A percentile compares a stretch with the other conserved stretches of the same genome.
These are phyloP conservation scores for Centropyge bicolor DNA, from an alignment of 2,797 vertebrate genomes.

Conservation along the genomic window DNA sequence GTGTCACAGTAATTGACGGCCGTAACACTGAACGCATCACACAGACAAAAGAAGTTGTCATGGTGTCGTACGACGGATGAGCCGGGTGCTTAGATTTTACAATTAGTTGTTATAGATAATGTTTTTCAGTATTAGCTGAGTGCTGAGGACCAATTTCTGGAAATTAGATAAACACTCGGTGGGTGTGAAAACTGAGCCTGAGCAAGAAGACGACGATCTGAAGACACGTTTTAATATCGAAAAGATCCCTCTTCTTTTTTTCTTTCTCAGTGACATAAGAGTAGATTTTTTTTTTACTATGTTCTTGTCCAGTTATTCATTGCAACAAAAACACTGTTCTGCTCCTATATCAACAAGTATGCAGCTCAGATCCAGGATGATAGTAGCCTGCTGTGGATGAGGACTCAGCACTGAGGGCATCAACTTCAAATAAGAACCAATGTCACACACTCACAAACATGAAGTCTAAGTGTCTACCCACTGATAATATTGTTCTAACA, in stretches of 20 bases:
- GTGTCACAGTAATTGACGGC: background rate
- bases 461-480: too few relatives aligned
- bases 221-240: background rate
- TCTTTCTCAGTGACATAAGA: background rate
- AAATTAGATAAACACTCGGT: background rate
- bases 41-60: background rate
- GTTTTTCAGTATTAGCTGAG: background rate
- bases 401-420: background rate
- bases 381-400: background rate
- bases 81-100: background rate
- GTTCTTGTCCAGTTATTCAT: too few relatives aligned
- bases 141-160: background rate
- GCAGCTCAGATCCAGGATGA: background rate
- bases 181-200: background rate
- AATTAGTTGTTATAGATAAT: background rate
- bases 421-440: background rate
- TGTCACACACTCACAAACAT: background rate
- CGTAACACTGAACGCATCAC: background rate
- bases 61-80: background rate
- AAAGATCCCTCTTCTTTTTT: background rate
- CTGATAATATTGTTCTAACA: too few relatives aligned
- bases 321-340: background rate
- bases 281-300: too few relatives aligned
- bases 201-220: background rate
- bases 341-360: background rate